A percentile compares a stretch with the other conserved stretches of the same genome.
Evolutionary conservation across 2,888 invertebrate genomes (phyloP).

Genomic region (Netelia virgata): DNA sequence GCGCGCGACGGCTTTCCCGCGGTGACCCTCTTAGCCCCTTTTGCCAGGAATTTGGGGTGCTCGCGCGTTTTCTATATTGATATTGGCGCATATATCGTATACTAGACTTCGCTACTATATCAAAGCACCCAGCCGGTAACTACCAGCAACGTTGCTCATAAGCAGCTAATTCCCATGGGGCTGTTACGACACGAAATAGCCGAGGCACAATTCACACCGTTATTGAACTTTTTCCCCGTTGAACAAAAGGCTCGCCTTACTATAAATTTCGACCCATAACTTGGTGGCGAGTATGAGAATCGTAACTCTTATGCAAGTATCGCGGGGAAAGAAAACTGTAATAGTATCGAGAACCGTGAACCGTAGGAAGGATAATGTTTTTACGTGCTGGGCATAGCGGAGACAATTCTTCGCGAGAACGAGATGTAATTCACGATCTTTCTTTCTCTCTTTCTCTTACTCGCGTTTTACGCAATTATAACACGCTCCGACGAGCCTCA

Average conservation of each 20-base stretch:
- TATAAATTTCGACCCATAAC: constrained; percentile 40
- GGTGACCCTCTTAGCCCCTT: constrained; percentile 54
- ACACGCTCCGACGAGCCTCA: constrained; percentile 40
- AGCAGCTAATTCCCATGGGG: constrained; percentile 62
- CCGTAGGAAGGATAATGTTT: constrained; percentile 19
- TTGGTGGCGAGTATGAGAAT: constrained; percentile 16
- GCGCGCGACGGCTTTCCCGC: constrained; percentile 24
- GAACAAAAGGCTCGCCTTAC: constrained; percentile 4
- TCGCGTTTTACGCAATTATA: constrained; percentile 55
- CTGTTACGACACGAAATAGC: constrained; percentile 32
- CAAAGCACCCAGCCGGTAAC: constrained; percentile 59
- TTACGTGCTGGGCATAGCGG: constrained; percentile 19
- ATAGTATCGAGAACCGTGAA: constrained; percentile 26
- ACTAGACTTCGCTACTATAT: constrained; percentile 58
- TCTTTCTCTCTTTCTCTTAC: neutral
- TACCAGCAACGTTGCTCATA: constrained; percentile 59
- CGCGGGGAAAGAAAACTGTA: constrained; percentile 7
- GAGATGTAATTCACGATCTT: constrained; percentile 50
- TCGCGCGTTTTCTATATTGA: constrained; percentile 79
- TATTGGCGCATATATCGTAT: constrained; percentile 68
- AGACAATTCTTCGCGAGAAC: constrained; percentile 18
- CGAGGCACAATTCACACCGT: constrained; percentile 49
- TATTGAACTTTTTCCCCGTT: constrained; percentile 36
- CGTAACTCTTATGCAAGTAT: constrained; percentile 43
- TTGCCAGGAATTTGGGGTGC: constrained; percentile 52